Evolutionary conservation across 1,140 invertebrate species (phyloP).

Genomic region (Calliopsis andreniformis): DNA sequence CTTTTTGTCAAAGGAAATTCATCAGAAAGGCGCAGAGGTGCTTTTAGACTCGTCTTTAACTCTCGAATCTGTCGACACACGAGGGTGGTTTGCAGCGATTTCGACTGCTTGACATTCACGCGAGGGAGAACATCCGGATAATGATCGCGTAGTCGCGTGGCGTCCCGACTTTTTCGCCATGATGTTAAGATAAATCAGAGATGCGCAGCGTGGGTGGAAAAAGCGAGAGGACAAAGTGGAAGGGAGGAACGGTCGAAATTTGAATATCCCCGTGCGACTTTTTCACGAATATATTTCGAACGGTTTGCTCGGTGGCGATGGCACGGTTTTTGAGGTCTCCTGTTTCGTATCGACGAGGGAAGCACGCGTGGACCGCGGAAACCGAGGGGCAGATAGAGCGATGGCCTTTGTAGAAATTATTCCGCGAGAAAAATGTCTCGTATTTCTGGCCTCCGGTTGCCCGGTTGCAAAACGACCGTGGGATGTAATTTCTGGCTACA

Average conservation of each 20-base stretch:
- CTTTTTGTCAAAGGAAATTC: neutral
- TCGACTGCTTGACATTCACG: neutral
- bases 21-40: neutral
- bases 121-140: neutral
- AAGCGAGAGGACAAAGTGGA: neutral
- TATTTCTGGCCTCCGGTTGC: slow-evolving; percentile 55
- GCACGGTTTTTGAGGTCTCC: slow-evolving; percentile 34
- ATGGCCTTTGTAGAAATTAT: slow-evolving; percentile 61
- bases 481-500: slow-evolving; percentile 39
- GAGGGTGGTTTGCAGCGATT: too few species aligned
- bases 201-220: slow-evolving; percentile 8
- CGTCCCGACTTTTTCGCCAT: neutral
- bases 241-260: slow-evolving; percentile 17
- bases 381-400: slow-evolving; percentile 24
- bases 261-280: slow-evolving; percentile 32
- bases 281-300: slow-evolving; percentile 8
- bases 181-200: neutral
- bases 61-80: neutral
- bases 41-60: too few species aligned
- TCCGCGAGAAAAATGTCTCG: slow-evolving; percentile 58
- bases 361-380: slow-evolving; percentile 3
- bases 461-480: slow-evolving; percentile 16
- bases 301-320: neutral
- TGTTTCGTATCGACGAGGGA: slow-evolving; percentile 57
- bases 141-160: slow-evolving; percentile 15